phyloP scores from a whole-genome alignment of 2,113 vertebrate genomes.

The Cephalopterus ornatus region DNA sequence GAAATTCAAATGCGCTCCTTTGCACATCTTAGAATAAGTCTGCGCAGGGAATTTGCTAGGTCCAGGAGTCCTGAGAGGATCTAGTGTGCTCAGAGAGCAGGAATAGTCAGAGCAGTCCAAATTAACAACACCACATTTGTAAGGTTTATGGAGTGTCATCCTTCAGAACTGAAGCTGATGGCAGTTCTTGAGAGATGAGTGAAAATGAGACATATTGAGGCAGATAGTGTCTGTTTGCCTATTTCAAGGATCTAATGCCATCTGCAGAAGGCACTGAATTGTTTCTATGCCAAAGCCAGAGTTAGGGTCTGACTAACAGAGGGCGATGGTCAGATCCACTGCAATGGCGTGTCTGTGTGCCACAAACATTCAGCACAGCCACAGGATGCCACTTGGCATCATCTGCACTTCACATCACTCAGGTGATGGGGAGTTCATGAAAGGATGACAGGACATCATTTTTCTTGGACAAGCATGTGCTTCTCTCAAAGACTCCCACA shows the following conservation, averaged over 20 bases:
- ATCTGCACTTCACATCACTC: rapidly evolving
- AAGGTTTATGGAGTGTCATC: neutral
- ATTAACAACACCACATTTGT: neutral
- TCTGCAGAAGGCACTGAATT: neutral
- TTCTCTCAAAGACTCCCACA: neutral
- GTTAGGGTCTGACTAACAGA: neutral
- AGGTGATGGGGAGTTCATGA: neutral
- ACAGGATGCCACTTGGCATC: neutral
- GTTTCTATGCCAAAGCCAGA: neutral
- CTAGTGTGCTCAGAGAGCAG: rapidly evolving
- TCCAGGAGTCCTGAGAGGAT: neutral
- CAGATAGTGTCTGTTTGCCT: neutral
- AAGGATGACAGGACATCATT: neutral
- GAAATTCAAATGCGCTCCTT: neutral
- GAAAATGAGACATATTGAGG: neutral
- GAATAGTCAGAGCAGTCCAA: neutral
- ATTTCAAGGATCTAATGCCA: neutral
- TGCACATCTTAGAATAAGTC: neutral
- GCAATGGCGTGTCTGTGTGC: neutral
- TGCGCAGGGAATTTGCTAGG: neutral
- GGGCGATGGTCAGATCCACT: neutral
- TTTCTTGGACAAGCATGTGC: neutral
- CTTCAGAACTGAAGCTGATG: neutral
- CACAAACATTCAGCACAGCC: neutral
- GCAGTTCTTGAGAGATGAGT: neutral